Percentiles rank a stretch among this genome's conserved stretches.
phyloP scores from a whole-genome alignment of 2,113 vertebrate species.

The Eulemur macaco region DNA sequence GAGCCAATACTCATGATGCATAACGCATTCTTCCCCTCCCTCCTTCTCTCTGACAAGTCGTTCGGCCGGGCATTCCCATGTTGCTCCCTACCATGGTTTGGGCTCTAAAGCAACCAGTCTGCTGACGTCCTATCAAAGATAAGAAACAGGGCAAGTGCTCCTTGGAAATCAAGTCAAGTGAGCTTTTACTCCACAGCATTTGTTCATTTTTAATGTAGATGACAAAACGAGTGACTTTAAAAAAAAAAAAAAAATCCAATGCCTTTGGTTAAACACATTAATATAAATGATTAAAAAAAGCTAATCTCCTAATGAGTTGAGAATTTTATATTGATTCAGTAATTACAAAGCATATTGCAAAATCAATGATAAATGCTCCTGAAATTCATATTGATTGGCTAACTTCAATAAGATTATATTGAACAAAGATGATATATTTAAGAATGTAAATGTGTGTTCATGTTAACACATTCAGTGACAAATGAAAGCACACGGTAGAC shows the following conservation, averaged over 20 bases:
- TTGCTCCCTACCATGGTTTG: background rate
- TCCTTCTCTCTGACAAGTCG: background rate
- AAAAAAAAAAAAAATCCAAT: background rate
- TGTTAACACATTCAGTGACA: background rate
- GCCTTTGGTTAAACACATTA: slow-evolving; percentile 78
- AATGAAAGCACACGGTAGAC: background rate
- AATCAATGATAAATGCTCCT: slow-evolving; percentile 75
- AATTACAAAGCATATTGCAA: slow-evolving; percentile 79
- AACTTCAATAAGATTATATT: slow-evolving; percentile 28
- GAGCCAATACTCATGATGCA: too few species aligned
- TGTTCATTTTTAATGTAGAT: slow-evolving; percentile 63
- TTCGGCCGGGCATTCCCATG: background rate
- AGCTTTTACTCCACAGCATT: background rate
- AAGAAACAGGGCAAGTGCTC: background rate
- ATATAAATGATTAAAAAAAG: slow-evolving; percentile 77
- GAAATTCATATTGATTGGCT: slow-evolving; percentile 72
- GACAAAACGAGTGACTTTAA: slow-evolving; percentile 65
- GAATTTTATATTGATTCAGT: slow-evolving; percentile 78
- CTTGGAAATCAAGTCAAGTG: background rate
- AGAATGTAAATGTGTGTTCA: background rate
- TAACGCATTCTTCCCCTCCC: background rate
- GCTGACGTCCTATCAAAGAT: background rate
- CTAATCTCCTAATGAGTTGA: slow-evolving; percentile 78
- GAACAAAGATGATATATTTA: background rate
- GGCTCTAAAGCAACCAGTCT: background rate